Evolutionary conservation across 2,888 invertebrate genomes (phyloP).

Genomic region (Sceliomorpha sp.): DNA sequence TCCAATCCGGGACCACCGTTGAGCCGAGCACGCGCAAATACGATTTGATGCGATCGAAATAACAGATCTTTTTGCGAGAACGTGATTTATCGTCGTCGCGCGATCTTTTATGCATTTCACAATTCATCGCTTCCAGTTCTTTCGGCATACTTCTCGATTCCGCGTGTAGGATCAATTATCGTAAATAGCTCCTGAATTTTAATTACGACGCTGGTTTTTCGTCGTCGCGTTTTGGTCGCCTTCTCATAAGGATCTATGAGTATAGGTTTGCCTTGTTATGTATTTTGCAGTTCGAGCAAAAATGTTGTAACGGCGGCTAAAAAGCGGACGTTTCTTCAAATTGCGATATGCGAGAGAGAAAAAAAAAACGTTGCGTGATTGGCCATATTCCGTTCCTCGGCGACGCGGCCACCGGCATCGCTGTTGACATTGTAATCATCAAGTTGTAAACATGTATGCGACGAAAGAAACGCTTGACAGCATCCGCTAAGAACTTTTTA

Average conservation of each 20-base stretch:
- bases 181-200: too few relatives aligned
- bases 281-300: slow-evolving; percentile 2
- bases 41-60: slow-evolving; percentile 24
- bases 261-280: too few relatives aligned
- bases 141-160: slow-evolving; percentile 1
- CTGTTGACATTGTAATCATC: slow-evolving; percentile 64
- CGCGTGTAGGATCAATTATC: background rate
- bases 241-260: too few relatives aligned
- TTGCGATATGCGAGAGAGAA: slow-evolving; percentile 20
- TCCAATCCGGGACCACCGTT: slow-evolving; percentile 27
- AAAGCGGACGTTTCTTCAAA: slow-evolving; percentile 14
- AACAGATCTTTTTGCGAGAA: slow-evolving; percentile 16
- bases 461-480: slow-evolving; percentile 46
- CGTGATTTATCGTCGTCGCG: slow-evolving; percentile 14
- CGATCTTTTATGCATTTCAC: slow-evolving; percentile 19
- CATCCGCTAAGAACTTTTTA: slow-evolving; percentile 57
- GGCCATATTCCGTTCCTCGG: slow-evolving; percentile 16
- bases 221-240: too few relatives aligned
- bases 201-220: too few relatives aligned
- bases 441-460: slow-evolving; percentile 63
- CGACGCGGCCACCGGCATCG: slow-evolving; percentile 48
- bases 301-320: background rate
- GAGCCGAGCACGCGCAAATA: slow-evolving; percentile 12
- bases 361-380: slow-evolving; percentile 13
- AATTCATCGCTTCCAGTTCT: slow-evolving; percentile 20